A percentile compares a stretch with the other conserved stretches of the same genome.
Evolutionary conservation across 2,113 vertebrate species (phyloP).

Genomic region (Myiopsitta monachus): DNA sequence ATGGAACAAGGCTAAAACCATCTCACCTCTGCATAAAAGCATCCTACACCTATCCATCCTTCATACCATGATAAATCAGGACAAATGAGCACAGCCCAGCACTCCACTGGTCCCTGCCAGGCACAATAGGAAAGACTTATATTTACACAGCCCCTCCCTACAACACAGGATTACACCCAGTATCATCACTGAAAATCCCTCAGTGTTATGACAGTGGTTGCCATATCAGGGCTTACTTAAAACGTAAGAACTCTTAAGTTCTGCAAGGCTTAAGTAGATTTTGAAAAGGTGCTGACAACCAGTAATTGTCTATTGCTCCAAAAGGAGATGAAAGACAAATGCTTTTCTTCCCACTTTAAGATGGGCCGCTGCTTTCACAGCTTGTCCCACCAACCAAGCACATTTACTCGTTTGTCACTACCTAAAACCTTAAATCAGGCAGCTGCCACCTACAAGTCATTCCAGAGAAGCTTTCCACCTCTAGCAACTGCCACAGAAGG

Average conservation of each 20-base stretch:
- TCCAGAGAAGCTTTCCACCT: background rate
- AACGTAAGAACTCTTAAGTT: constrained; percentile 39
- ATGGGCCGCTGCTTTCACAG: background rate
- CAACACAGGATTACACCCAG: background rate
- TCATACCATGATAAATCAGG: background rate
- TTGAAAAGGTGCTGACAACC: constrained; percentile 48
- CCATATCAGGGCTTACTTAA: background rate
- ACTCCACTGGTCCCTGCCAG: background rate
- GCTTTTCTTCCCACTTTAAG: background rate
- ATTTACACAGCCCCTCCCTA: background rate
- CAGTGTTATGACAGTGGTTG: background rate
- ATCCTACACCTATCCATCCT: background rate
- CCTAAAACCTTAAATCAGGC: background rate
- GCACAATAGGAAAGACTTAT: background rate
- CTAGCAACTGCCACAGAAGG: background rate
- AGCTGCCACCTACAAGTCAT: background rate
- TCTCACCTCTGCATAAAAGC: background rate
- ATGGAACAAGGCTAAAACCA: background rate
- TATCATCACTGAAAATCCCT: background rate
- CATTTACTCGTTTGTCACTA: background rate
- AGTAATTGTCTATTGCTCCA: constrained; percentile 3
- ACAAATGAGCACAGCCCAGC: background rate
- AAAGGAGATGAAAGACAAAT: constrained; percentile 15
- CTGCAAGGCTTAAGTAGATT: background rate
- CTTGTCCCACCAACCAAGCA: background rate